These are phyloP conservation scores for Ophraella communa DNA, from an alignment of 2,888 invertebrate species.

Conservation along the genomic window DNA sequence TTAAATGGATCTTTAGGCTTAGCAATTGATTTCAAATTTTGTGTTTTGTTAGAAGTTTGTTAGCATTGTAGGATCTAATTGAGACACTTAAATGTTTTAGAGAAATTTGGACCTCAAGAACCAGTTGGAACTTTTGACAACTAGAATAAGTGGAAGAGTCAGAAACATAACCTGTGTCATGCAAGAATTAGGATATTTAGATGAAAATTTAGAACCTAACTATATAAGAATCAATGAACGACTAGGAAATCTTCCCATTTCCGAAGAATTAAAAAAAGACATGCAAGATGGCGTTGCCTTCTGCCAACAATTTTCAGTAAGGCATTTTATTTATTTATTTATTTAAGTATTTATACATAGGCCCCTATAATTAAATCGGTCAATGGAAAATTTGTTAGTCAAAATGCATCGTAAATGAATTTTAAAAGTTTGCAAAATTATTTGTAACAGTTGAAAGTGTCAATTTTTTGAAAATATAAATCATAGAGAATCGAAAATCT, in stretches of 20 bases:
- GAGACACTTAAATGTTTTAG: too few relatives aligned
- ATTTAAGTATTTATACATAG: background rate
- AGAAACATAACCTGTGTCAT: conserved; percentile 74
- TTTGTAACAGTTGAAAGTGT: too few relatives aligned
- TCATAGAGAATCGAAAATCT: too few relatives aligned
- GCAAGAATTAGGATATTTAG: conserved; percentile 74
- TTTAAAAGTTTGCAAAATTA: too few relatives aligned
- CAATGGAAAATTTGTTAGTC: too few relatives aligned
- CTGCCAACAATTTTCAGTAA: conserved; percentile 74
- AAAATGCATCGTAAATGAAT: too few relatives aligned
- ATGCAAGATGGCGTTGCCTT: conserved; percentile 72
- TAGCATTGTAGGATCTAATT: too few relatives aligned
- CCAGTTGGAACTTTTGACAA: conserved; percentile 67
- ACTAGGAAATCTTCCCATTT: conserved; percentile 67
- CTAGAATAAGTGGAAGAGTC: conserved; percentile 63
- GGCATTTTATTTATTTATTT: conserved; percentile 34
- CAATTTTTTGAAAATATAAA: too few relatives aligned
- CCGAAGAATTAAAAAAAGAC: conserved; percentile 68
- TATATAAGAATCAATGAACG: conserved; percentile 69
- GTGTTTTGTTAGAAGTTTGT: too few relatives aligned
- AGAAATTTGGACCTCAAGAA: conserved; percentile 68
- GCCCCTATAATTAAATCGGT: background rate
- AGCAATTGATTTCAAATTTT: too few relatives aligned
- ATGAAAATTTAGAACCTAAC: conserved; percentile 71
- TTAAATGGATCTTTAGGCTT: too few relatives aligned